A percentile compares a stretch with the other conserved stretches of the same genome.
phyloP scores from a whole-genome alignment of 2,888 invertebrate genomes.

The Drosophila emarginata region DNA sequence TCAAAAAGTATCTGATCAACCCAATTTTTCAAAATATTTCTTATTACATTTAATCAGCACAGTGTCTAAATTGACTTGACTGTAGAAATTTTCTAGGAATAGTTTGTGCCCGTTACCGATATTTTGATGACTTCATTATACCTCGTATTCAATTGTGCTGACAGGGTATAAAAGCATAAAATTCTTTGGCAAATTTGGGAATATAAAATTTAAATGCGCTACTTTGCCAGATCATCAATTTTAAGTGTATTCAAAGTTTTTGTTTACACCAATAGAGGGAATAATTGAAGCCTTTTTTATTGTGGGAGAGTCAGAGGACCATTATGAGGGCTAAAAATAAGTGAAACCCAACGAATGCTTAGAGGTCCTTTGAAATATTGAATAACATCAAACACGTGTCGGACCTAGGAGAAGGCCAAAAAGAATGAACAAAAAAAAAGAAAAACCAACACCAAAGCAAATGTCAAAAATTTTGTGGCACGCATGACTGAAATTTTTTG shows the following conservation, averaged over 20 bases:
- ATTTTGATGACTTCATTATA: neutral
- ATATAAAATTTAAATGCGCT: constrained; percentile 30
- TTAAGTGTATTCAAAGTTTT: constrained; percentile 32
- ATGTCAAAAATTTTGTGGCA: constrained; percentile 54
- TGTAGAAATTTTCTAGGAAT: neutral
- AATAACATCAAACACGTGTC: constrained; percentile 45
- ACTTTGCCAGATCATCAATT: constrained; percentile 35
- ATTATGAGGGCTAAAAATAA: constrained; percentile 45
- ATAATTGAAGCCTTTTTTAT: constrained; percentile 7
- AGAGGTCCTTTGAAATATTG: constrained; percentile 27
- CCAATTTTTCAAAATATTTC: neutral
- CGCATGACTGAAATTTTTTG: constrained; percentile 56
- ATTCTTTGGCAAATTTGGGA: constrained; percentile 18
- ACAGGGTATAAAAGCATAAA: neutral
- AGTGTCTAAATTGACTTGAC: too few relatives aligned
- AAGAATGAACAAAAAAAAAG: neutral
- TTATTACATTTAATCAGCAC: too few relatives aligned
- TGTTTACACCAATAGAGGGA: constrained; percentile 33
- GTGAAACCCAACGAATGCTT: constrained; percentile 13
- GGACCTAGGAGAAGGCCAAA: constrained; percentile 5
- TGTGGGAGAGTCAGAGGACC: neutral
- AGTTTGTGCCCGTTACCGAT: neutral
- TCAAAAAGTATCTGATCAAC: too few relatives aligned
- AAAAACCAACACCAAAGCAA: constrained; percentile 10
- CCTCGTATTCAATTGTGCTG: neutral